Percentiles rank a stretch among this genome's conserved stretches.
phyloP scores from a whole-genome alignment of 2,797 vertebrate genomes.

The Falco berigora region DNA sequence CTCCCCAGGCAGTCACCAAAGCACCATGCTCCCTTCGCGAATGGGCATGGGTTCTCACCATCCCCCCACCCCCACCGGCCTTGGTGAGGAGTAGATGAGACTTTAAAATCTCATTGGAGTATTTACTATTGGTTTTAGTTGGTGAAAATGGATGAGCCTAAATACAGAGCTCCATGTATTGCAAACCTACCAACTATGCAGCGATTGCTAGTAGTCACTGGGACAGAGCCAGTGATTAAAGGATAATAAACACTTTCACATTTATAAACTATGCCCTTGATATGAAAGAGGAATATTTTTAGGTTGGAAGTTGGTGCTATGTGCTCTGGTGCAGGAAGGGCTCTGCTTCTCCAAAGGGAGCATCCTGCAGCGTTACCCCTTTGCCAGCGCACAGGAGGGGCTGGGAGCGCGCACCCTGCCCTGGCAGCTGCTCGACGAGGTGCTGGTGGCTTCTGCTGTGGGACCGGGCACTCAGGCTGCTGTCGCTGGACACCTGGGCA shows the following conservation, averaged over 20 bases:
- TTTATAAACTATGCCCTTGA: constrained; percentile 35
- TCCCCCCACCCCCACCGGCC: not conserved
- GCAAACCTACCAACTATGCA: not conserved
- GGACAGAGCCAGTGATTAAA: constrained; percentile 49
- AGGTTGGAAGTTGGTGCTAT: constrained; percentile 6
- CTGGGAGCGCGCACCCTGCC: not conserved
- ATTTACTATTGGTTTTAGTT: not conserved
- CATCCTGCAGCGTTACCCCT: not conserved
- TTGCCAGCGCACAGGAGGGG: not conserved
- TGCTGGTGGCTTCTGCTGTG: not conserved
- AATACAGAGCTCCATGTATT: constrained; percentile 39
- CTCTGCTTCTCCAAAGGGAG: not conserved
- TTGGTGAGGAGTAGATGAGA: not conserved
- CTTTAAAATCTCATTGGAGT: not conserved
- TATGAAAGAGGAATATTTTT: constrained; percentile 46
- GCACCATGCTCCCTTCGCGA: not conserved
- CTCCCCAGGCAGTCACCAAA: not conserved
- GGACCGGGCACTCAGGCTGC: not conserved
- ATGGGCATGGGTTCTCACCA: not conserved
- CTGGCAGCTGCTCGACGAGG: rapidly evolving
- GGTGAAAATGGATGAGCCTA: not conserved
- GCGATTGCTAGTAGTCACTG: constrained; percentile 18
- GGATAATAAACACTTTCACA: constrained; percentile 36
- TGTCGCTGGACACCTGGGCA: not conserved
- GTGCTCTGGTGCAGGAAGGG: not conserved